Conservation (phyloP, 2,797 vertebrate species). For the Eulemur mongoz region DNA sequence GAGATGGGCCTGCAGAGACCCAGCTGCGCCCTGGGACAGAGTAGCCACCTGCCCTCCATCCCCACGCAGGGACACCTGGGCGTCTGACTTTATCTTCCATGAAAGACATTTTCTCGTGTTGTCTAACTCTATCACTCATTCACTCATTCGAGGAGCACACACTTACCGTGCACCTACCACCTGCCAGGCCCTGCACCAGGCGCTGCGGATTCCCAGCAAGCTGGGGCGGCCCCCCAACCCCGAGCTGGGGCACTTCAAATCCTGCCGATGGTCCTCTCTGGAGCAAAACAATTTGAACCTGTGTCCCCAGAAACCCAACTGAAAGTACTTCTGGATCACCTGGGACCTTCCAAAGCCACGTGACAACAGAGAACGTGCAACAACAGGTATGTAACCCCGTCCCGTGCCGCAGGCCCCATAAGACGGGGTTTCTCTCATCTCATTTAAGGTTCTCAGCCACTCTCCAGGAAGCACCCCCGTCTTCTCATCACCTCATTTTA, state of each 20-base stretch:
- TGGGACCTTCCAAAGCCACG: not conserved
- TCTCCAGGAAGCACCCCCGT: not conserved
- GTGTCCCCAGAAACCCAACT: not conserved
- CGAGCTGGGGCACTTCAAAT: too few relatives aligned
- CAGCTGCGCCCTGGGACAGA: not conserved
- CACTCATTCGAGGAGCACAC: fast-evolving
- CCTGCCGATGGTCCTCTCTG: too few relatives aligned
- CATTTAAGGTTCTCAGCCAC: fast-evolving
- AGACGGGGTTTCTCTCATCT: not conserved
- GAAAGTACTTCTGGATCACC: not conserved
- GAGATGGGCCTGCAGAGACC: fast-evolving
- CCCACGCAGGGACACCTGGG: not conserved
- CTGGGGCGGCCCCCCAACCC: not conserved
- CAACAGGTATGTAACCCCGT: fast-evolving
- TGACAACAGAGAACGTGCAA: fast-evolving
- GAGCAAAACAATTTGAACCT: fast-evolving
- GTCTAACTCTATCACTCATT: not conserved
- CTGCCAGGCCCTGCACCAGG: not conserved
- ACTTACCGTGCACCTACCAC: fast-evolving
- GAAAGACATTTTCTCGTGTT: not conserved
- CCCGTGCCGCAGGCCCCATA: fast-evolving
- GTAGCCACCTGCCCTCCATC: too few relatives aligned
- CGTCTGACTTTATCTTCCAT: not conserved
- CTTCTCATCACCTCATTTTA: not conserved
- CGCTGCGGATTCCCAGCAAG: not conserved